A percentile compares a stretch with the other conserved stretches of the same genome.
phyloP scores from a whole-genome alignment of 2,797 vertebrate genomes.

The Sebastes paucispinis region DNA sequence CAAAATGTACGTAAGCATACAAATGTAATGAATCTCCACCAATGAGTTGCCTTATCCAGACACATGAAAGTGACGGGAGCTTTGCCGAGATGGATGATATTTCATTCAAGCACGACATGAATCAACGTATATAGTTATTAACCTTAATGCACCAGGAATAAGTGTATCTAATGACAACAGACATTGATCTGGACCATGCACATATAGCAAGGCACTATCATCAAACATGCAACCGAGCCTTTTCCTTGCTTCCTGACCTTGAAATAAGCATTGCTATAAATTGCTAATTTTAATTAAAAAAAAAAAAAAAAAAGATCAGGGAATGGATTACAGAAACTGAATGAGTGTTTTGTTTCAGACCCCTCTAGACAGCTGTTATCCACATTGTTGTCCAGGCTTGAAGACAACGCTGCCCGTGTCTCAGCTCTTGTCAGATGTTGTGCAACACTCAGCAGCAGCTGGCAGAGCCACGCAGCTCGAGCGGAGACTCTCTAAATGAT shows the following conservation, averaged over 20 bases:
- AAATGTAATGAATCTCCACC: neutral
- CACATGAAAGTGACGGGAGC: neutral
- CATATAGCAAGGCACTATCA: neutral
- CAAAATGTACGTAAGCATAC: too few species aligned
- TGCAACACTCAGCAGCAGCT: constrained; percentile 69
- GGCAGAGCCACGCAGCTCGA: constrained; percentile 36
- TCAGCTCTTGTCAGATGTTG: constrained; percentile 61
- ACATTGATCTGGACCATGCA: neutral
- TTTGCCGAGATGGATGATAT: neutral
- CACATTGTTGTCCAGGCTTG: constrained; percentile 34
- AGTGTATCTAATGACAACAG: neutral
- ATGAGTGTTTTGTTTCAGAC: neutral
- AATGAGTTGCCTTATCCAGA: neutral
- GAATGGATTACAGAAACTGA: neutral
- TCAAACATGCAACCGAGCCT: neutral
- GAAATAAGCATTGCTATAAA: neutral
- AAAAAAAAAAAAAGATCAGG: too few species aligned
- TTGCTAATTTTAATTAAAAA: neutral
- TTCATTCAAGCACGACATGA: neutral
- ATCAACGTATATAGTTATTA: neutral
- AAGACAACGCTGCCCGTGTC: constrained; percentile 31
- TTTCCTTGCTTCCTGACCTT: neutral
- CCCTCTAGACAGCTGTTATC: constrained; percentile 19
- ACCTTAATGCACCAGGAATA: neutral
- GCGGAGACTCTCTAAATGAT: constrained; percentile 36